A percentile compares a stretch with the other conserved stretches of the same genome.
These are phyloP conservation scores for Okamejei kenojei DNA, from an alignment of 2,797 vertebrate species.

Conservation along the genomic window DNA sequence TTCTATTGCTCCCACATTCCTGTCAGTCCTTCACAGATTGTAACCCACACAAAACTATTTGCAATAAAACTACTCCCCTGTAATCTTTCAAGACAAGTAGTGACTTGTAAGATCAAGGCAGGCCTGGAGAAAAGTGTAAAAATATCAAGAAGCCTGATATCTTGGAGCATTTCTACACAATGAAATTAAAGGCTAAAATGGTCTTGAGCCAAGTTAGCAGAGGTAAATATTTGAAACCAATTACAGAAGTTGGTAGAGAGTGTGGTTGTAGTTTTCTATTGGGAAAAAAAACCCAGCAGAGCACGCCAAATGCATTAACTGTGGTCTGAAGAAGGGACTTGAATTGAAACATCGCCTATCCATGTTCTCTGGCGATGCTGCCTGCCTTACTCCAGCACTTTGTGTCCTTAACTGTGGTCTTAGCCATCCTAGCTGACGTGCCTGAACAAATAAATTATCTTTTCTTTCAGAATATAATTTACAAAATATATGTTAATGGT, in stretches of 20 bases:
- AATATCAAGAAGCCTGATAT: neutral
- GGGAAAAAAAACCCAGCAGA: no score
- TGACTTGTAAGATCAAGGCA: neutral
- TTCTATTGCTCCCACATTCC: no score
- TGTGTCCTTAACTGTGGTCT: no score
- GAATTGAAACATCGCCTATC: no score
- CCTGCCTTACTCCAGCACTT: no score
- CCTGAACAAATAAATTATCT: neutral
- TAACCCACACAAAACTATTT: neutral
- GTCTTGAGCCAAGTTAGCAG: neutral
- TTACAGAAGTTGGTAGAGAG: neutral
- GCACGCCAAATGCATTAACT: no score
- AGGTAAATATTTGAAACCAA: neutral
- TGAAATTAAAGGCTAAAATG: neutral
- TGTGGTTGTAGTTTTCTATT: neutral
- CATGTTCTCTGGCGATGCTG: no score
- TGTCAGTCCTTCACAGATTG: no score
- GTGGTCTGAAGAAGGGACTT: no score
- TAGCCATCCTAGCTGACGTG: neutral
- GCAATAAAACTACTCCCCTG: neutral
- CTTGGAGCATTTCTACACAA: neutral
- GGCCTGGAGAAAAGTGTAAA: neutral
- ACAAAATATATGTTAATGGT: neutral
- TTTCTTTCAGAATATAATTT: neutral
- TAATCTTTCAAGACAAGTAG: neutral